Conservation (phyloP, 2,797 vertebrate genomes). For the Glyptemys insculpta region DNA sequence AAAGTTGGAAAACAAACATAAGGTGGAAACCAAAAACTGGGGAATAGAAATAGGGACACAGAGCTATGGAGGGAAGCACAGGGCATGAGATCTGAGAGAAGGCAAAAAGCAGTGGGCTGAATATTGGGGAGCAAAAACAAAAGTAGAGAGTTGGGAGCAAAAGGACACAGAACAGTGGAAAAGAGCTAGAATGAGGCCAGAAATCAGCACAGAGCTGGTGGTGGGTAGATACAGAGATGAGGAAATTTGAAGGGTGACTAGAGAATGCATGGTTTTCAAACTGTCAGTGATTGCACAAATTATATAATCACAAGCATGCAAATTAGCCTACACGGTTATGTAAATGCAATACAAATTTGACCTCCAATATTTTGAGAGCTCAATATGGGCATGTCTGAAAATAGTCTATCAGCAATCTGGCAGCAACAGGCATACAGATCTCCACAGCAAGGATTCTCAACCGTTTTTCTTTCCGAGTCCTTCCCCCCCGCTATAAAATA, state of each 20-base stretch:
- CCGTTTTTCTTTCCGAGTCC: background rate
- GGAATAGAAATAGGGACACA: background rate
- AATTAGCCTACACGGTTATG: background rate
- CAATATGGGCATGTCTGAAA: background rate
- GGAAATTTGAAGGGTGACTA: background rate
- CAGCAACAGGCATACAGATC: background rate
- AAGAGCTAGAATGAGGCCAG: background rate
- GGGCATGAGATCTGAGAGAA: background rate
- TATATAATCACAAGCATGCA: fast-evolving
- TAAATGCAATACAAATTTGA: background rate
- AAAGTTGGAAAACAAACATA: background rate
- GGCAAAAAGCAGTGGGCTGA: background rate
- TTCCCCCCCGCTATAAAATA: no score
- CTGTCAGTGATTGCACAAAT: background rate
- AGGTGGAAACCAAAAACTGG: background rate
- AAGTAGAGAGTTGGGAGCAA: background rate
- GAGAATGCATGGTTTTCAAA: background rate
- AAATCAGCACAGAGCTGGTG: background rate
- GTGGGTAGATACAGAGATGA: background rate
- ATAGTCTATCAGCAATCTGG: no score
- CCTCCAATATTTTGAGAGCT: background rate
- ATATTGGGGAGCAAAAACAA: background rate
- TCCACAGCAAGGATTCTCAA: background rate
- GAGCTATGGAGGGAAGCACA: background rate
- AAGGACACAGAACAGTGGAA: background rate